Conservation (phyloP, 1,140 invertebrate species). For the Asbolus verrucosus region DNA sequence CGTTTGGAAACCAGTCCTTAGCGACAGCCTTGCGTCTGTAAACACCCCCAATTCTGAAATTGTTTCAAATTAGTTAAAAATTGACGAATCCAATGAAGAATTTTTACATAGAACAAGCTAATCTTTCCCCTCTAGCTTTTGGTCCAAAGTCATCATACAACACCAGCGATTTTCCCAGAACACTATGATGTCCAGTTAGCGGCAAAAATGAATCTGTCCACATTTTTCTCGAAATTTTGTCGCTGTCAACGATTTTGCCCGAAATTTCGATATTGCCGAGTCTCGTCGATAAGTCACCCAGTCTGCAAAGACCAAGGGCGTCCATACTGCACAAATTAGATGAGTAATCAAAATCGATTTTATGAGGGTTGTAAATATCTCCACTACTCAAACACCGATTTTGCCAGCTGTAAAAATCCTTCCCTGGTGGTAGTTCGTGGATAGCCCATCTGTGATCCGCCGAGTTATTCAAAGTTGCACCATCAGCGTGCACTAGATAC, state of each 20-base stretch:
- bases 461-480: constrained; percentile 83
- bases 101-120: constrained; percentile 86
- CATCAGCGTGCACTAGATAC: constrained; percentile 88
- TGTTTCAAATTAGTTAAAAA: constrained; percentile 21
- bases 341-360: constrained; percentile 67
- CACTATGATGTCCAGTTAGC: constrained; percentile 78
- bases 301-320: constrained; percentile 71
- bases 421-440: constrained; percentile 73
- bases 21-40: constrained; percentile 86
- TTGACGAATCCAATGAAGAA: constrained; percentile 19
- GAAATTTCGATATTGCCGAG: constrained; percentile 81
- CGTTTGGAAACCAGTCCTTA: constrained; percentile 89
- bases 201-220: constrained; percentile 85
- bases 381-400: constrained; percentile 85
- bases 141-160: constrained; percentile 91
- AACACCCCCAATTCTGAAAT: constrained; percentile 77
- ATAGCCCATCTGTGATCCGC: constrained; percentile 80
- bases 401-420: constrained; percentile 93
- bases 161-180: constrained; percentile 87
- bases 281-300: constrained; percentile 77
- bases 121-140: constrained; percentile 84
- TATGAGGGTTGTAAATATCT: constrained; percentile 83
- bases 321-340: constrained; percentile 68
- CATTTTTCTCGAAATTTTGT: constrained; percentile 76
- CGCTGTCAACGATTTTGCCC: constrained; percentile 74